These are phyloP conservation scores for Protophormia terraenovae DNA, from an alignment of 2,888 invertebrate genomes.

Conservation along the genomic window DNA sequence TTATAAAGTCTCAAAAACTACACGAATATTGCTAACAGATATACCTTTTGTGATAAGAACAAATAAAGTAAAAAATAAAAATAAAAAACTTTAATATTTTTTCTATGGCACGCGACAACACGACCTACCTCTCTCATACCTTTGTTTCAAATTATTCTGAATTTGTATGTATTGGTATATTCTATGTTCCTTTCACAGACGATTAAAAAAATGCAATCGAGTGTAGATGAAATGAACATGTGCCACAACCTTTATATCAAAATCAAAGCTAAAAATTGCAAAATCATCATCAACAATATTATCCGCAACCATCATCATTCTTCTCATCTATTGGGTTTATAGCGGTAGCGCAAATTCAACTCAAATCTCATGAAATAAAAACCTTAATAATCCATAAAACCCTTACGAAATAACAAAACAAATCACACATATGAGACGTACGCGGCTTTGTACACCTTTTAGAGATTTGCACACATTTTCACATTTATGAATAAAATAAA, in stretches of 20 bases:
- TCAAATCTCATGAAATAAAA: slow-evolving; percentile 66
- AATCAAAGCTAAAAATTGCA: slow-evolving; percentile 48
- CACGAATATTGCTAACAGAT: slow-evolving; percentile 7
- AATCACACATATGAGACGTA: slow-evolving; percentile 65
- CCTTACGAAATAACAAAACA: slow-evolving; percentile 60
- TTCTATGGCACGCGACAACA: slow-evolving; percentile 63
- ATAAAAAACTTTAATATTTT: slow-evolving; percentile 38
- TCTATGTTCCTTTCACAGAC: slow-evolving; percentile 35
- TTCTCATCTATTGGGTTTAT: slow-evolving; percentile 1
- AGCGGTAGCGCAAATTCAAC: slow-evolving; percentile 52
- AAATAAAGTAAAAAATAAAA: too few relatives aligned
- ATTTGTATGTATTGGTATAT: background rate
- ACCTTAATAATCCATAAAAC: slow-evolving; percentile 69
- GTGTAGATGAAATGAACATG: slow-evolving; percentile 66
- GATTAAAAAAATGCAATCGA: slow-evolving; percentile 62
- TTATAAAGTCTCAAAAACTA: background rate
- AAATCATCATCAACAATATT: slow-evolving; percentile 47
- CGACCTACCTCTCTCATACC: slow-evolving; percentile 67
- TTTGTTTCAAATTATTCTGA: slow-evolving; percentile 1
- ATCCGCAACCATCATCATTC: slow-evolving; percentile 39
- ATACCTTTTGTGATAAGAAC: slow-evolving; percentile 39
- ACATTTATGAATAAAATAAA: background rate
- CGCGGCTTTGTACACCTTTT: slow-evolving; percentile 69
- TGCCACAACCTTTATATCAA: slow-evolving; percentile 50
- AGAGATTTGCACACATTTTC: slow-evolving; percentile 64